These are phyloP conservation scores for Corythornis madagascariensis DNA, from an alignment of 2,113 vertebrate genomes.

Conservation along the genomic window DNA sequence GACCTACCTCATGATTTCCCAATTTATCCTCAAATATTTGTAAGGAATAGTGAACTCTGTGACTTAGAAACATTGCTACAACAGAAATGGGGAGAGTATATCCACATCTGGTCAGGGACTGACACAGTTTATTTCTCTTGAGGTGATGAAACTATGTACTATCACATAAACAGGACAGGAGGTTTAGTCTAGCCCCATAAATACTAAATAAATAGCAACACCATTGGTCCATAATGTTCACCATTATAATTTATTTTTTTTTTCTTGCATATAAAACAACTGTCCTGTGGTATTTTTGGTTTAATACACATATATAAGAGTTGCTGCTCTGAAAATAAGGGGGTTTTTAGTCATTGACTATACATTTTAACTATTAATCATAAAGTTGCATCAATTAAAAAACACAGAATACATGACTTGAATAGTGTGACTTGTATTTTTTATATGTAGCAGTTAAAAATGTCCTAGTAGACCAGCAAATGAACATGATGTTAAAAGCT, in stretches of 20 bases:
- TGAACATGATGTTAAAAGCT: not conserved
- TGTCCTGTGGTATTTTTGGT: not conserved
- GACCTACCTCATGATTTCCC: constrained; percentile 4
- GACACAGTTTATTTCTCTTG: constrained; percentile 21
- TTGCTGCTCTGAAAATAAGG: not conserved
- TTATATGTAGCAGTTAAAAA: not conserved
- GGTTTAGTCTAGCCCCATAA: constrained; percentile 54
- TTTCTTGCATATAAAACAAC: not conserved
- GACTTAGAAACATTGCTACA: not conserved
- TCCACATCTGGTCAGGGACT: constrained; percentile 18
- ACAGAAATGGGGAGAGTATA: not conserved
- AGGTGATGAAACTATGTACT: constrained; percentile 12
- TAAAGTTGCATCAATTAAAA: not conserved
- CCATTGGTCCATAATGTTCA: not conserved
- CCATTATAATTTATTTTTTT: not conserved
- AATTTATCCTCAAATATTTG: constrained; percentile 43
- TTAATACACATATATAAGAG: not conserved
- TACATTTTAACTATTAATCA: not conserved
- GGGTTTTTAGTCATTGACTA: not conserved
- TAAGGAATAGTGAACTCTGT: not conserved
- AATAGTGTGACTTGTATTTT: not conserved
- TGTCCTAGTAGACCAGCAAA: not conserved
- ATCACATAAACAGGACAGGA: constrained; percentile 31
- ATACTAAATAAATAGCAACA: constrained; percentile 26
- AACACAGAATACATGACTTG: not conserved